phyloP scores from a whole-genome alignment of 2,888 invertebrate species.

The Agriopis marginaria region DNA sequence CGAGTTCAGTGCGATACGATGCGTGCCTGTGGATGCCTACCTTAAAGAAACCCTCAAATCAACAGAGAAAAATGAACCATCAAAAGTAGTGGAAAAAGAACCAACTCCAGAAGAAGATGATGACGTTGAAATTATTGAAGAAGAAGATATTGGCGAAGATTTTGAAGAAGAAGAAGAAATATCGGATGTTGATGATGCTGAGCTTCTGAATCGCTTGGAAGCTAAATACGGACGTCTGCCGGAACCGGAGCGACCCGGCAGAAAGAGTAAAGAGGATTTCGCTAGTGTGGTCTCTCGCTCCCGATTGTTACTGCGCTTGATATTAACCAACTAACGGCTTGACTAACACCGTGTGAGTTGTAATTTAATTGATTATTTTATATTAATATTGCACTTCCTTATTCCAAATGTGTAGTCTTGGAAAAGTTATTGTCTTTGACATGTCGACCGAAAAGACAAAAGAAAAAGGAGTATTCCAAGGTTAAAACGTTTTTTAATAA shows the following conservation, averaged over 20 bases:
- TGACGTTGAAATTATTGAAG: constrained; percentile 80
- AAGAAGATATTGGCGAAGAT: constrained; percentile 81
- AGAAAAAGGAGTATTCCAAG: background rate
- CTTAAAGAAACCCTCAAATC: constrained; percentile 48
- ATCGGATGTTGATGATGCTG: constrained; percentile 90
- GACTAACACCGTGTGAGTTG: constrained; percentile 79
- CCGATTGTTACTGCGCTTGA: constrained; percentile 24
- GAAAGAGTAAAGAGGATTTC: constrained; percentile 74
- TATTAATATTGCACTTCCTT: constrained; percentile 3
- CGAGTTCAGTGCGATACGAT: no score
- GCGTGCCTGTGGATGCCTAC: constrained; percentile 1
- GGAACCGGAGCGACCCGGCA: constrained; percentile 80
- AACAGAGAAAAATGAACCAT: constrained; percentile 36
- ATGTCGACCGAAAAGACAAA: background rate
- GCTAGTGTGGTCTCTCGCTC: constrained; percentile 14
- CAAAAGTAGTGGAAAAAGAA: constrained; percentile 49
- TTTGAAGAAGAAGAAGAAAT: constrained; percentile 84
- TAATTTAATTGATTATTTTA: constrained; percentile 44
- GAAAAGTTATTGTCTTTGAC: background rate
- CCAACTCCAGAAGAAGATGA: constrained; percentile 66
- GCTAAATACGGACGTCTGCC: constrained; percentile 91
- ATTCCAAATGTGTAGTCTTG: background rate
- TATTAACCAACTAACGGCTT: constrained; percentile 70
- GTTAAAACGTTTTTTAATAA: background rate
- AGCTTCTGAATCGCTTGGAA: constrained; percentile 89